A percentile compares a stretch with the other conserved stretches of the same genome.
These are phyloP conservation scores for Alethe castanea DNA, from an alignment of 2,113 vertebrate genomes.

Conservation along the genomic window DNA sequence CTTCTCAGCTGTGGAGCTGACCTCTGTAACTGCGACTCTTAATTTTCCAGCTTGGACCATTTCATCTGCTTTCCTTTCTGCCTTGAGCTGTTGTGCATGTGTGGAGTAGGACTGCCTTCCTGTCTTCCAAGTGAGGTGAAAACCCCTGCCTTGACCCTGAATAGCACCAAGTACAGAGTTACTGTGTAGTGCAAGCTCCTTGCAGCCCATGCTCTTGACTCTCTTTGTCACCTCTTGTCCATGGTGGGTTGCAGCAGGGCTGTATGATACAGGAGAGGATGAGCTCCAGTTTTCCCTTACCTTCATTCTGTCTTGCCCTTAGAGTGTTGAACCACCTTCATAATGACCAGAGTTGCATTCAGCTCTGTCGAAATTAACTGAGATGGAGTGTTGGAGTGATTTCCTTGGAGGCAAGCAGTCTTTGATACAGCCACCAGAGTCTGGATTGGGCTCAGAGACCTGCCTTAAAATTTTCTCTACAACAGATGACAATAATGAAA, in stretches of 20 bases:
- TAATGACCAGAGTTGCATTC: background rate
- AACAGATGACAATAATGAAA: background rate
- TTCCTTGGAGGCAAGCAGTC: background rate
- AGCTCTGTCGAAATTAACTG: background rate
- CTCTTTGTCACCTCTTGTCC: rapidly evolving
- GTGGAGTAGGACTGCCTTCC: background rate
- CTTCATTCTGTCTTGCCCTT: background rate
- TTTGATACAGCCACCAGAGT: background rate
- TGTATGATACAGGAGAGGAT: background rate
- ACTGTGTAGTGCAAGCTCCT: background rate
- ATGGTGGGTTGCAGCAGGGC: background rate
- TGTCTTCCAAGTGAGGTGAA: background rate
- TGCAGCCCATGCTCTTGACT: background rate
- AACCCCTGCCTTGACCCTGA: background rate
- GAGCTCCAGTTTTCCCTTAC: background rate
- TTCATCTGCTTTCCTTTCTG: background rate
- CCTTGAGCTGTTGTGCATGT: rapidly evolving
- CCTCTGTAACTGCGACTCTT: background rate
- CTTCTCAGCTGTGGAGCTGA: background rate
- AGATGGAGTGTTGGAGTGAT: background rate
- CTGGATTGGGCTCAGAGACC: background rate
- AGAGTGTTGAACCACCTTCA: background rate
- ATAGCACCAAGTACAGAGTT: background rate
- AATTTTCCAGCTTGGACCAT: background rate
- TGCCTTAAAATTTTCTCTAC: background rate